phyloP scores from a whole-genome alignment of 2,113 vertebrate species.

The Semnornis frantzii region DNA sequence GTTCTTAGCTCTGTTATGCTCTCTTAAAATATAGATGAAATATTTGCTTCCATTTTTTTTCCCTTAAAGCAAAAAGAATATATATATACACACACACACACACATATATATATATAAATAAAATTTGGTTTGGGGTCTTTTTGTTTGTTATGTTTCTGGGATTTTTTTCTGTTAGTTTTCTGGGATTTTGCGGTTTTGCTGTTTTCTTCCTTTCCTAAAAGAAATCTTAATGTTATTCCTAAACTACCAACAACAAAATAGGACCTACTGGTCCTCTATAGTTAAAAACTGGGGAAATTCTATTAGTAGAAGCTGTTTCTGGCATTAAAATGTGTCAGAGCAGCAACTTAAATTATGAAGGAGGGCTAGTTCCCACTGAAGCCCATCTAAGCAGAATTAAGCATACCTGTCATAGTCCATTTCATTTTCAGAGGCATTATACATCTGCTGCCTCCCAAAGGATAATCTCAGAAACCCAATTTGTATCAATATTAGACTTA shows the following conservation, averaged over 20 bases:
- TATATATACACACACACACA: no score
- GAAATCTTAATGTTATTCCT: background rate
- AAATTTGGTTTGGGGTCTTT: no score
- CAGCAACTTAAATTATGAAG: slow-evolving; percentile 34
- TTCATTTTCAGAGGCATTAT: slow-evolving; percentile 19
- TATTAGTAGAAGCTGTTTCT: background rate
- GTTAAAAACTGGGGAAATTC: background rate
- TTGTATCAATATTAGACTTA: slow-evolving; percentile 14
- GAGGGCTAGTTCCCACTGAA: slow-evolving; percentile 28
- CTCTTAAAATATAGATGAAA: background rate
- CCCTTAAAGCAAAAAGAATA: no score
- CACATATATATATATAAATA: no score
- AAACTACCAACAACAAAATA: background rate
- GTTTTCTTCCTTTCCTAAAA: background rate
- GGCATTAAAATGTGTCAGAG: background rate
- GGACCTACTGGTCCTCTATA: background rate
- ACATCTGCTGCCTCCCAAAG: slow-evolving; percentile 22
- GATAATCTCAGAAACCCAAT: background rate
- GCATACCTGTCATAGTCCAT: slow-evolving; percentile 49
- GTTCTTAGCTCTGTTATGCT: background rate
- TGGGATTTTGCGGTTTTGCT: background rate
- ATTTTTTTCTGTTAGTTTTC: no score
- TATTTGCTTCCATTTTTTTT: background rate
- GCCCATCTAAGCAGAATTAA: slow-evolving; percentile 40
- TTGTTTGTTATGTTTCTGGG: no score